Evolutionary conservation across 2,888 invertebrate genomes (phyloP).

Genomic region (Diaperis boleti): DNA sequence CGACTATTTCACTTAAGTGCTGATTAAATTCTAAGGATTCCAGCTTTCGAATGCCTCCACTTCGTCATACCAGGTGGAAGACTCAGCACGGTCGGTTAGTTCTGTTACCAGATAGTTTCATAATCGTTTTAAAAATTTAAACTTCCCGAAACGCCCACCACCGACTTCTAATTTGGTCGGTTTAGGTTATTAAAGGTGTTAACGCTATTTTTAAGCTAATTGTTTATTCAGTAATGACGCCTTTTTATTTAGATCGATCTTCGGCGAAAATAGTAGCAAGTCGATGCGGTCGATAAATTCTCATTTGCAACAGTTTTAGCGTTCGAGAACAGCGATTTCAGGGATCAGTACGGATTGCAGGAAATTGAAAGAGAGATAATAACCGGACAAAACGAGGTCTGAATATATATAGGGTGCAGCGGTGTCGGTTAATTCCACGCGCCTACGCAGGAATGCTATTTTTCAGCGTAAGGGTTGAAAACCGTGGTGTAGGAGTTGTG

Average conservation of each 20-base stretch:
- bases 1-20: too few relatives aligned
- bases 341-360: constrained; percentile 12
- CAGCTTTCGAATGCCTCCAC: too few relatives aligned
- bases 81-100: too few relatives aligned
- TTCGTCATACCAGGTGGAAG: too few relatives aligned
- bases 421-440: constrained; percentile 13
- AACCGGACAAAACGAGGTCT: not conserved
- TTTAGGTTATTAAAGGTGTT: constrained; percentile 11
- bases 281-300: constrained; percentile 27
- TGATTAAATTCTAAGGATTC: too few relatives aligned
- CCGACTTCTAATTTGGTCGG: too few relatives aligned
- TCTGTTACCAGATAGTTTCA: too few relatives aligned
- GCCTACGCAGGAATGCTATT: not conserved
- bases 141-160: too few relatives aligned
- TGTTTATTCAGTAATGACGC: constrained; percentile 16
- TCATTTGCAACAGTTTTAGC: constrained; percentile 7
- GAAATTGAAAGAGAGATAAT: constrained; percentile 19
- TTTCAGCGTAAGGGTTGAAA: not conserved
- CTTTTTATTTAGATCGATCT: constrained; percentile 12
- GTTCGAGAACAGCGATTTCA: constrained; percentile 7
- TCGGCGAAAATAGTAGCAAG: constrained; percentile 9
- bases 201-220: constrained; percentile 24
- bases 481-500: not conserved
- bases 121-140: too few relatives aligned
- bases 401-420: not conserved